Base-by-base conservation (phyloP, 2,888 invertebrate species). In the Drosophila kuntzei region DNA sequence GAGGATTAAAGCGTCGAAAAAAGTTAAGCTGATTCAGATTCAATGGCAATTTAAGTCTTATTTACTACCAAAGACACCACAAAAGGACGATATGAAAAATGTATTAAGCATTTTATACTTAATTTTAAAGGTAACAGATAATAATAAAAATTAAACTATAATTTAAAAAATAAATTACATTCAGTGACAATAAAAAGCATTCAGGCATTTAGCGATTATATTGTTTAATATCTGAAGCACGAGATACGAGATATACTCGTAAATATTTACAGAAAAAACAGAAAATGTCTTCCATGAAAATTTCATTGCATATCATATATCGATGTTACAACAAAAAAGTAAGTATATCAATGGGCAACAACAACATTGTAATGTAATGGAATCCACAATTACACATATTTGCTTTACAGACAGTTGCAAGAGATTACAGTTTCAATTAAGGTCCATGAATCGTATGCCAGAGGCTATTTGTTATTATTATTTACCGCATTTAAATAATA, bases 321-420 rank as follows among this genome's bases (percentile, higher is more conserved):
- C 6, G 5, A 6, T 12, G 2, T 12, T 20, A 20, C 12, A 11
- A 18, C 14, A 39, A 39, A 18, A 16, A 14, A 3, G 16, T 18
- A 18, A 39, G 11, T 11, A 39, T 2, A 11, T 18, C 16, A 20
- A 12, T 41, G 16, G 39, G 8, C 16, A 39, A 39, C 12, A 8
- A 18, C 20, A 20, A 16, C 46, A 50, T 11, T 46, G 9, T 50
- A 39, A 41, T 71, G 29, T 22, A 32, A 46, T 41, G 44, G 36
- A 41, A 36, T 22, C 14, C 9, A n/a, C 11, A 54, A 27, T 29
- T 50, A 37, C n/a, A n/a, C n/a, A n/a, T 34, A 16, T 44, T 18
- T 29, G 37, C 4, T 27, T 14, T 46, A 37, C 53, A n/a, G 32
- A 32, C 34, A 29, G 16, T 20, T 20, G 3, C 29, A 50, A 6